Conservation (phyloP, 2,797 vertebrate species). For the Clarias pachynema region DNA sequence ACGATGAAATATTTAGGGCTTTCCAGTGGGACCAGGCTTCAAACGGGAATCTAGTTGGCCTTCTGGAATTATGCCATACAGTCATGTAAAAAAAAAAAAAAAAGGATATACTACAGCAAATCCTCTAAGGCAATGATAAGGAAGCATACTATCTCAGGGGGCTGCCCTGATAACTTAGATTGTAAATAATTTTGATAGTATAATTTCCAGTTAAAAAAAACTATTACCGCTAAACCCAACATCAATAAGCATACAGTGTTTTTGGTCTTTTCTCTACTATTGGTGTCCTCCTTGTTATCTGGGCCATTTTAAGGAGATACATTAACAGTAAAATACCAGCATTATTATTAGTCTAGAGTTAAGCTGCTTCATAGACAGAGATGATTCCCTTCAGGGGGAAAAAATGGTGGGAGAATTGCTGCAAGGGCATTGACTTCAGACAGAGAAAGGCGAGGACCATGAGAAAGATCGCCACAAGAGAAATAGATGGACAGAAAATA, state of each 20-base stretch:
- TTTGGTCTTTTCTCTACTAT: neutral
- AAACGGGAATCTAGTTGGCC: slow-evolving; percentile 51
- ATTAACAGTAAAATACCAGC: slow-evolving; percentile 19
- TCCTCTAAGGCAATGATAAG: neutral
- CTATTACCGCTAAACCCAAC: neutral
- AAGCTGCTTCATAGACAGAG: slow-evolving; percentile 18
- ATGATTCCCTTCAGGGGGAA: slow-evolving; percentile 33
- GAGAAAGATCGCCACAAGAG: slow-evolving; percentile 32
- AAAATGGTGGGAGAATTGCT: slow-evolving; percentile 29
- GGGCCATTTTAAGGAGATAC: slow-evolving; percentile 7
- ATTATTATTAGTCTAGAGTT: slow-evolving; percentile 31
- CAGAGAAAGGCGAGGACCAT: slow-evolving; percentile 17
- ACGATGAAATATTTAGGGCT: slow-evolving; percentile 57
- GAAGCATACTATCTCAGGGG: neutral
- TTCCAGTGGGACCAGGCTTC: slow-evolving; percentile 52
- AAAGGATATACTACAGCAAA: slow-evolving; percentile 29
- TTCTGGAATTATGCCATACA: slow-evolving; percentile 50
- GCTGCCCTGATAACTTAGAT: neutral
- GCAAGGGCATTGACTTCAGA: slow-evolving; percentile 41
- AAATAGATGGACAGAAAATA: slow-evolving; percentile 40
- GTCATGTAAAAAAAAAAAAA: slow-evolving; percentile 33
- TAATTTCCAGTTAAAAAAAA: neutral
- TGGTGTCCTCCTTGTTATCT: neutral
- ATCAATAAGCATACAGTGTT: neutral
- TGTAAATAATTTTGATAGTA: neutral